Evolutionary conservation across 2,888 invertebrate species (phyloP), one percentile per base, ranked within the genome.

Genomic region (Drosophila monieri): DNA sequence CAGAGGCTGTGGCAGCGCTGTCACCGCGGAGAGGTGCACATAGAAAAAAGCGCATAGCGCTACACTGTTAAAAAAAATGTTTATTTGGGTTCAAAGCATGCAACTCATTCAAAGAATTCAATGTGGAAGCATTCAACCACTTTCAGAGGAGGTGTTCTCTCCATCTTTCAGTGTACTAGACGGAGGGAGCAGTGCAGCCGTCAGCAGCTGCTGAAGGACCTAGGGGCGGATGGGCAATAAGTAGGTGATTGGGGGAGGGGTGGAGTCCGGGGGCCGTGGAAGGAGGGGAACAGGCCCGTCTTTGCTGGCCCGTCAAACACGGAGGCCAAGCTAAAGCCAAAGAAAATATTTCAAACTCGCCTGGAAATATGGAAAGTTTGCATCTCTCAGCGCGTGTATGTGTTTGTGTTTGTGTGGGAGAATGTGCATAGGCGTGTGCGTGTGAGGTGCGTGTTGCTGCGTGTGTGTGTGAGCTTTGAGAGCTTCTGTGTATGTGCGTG

Each of bases 311-410:
- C 47, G 61, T 30, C 47, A 47, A 30, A 32, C 52, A 39, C 44
- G 49, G 35, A 27, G 43, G 30, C 35, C 35, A 35, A 23, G 39
- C 35, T 27, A 27, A 30, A 60, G 39, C 47, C 57, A 47, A 56
- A 49, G 68, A 68, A 74, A 78, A 76, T 83, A 80, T 85, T 85
- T 85, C 80, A 85, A 57, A 66, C 78, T 73, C 43, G 53, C 56
- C 71, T 86, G 80, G 80, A 80, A 80, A 84, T 86, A 77, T 80
- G 85, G 79, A 85, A 83, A 74, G 59, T 47, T 56, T 30, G 51
- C 44, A 46, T 65, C 65, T 52, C 59, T 57, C 49, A 49, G 46
- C 44, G 47, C 48, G 44, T 54, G 39, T 47, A 27, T 27, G 27
- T 27, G 27, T 27, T 27, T 27, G 27, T 27, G 27, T 27, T 25